Conservation (phyloP, 2,797 vertebrate genomes). For the Sarcophilus harrisii region DNA sequence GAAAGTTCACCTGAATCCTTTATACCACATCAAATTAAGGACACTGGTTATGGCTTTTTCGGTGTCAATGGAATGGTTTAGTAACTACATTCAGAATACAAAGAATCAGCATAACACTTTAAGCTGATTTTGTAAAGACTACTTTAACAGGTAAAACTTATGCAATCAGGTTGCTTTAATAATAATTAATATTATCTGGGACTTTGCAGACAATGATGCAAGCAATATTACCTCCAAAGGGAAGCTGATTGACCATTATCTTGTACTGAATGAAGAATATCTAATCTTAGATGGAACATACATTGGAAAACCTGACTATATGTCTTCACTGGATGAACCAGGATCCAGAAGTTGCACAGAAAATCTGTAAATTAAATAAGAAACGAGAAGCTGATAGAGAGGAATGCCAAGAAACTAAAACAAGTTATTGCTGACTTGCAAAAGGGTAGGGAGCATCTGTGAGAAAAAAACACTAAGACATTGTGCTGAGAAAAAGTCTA, state of each 20-base stretch:
- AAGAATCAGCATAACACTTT: not conserved
- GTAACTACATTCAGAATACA: not conserved
- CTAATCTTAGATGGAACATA: slow-evolving; percentile 9
- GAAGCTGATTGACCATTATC: slow-evolving; percentile 5
- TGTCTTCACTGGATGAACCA: slow-evolving; percentile 96
- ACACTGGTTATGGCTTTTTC: not conserved
- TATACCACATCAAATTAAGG: not conserved
- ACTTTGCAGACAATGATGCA: not conserved
- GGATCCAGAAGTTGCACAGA: slow-evolving; percentile 95
- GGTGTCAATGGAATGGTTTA: not conserved
- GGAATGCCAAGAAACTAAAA: slow-evolving; percentile 94
- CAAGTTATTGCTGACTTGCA: slow-evolving; percentile 96
- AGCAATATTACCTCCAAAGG: not conserved
- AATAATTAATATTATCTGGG: not conserved
- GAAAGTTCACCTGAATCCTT: not conserved
- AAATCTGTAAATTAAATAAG: slow-evolving; percentile 93
- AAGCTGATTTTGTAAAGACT: not conserved
- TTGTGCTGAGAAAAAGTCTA: slow-evolving; percentile 94
- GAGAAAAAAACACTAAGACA: slow-evolving; percentile 95
- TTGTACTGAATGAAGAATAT: slow-evolving; percentile 6
- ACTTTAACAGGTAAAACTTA: not conserved
- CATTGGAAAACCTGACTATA: slow-evolving; percentile 87
- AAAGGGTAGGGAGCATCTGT: slow-evolving; percentile 94
- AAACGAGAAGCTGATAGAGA: slow-evolving; percentile 90
- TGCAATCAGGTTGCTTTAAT: not conserved